Base-by-base conservation (phyloP, 2,797 vertebrate species). In the Tenualosa ilisha region DNA sequence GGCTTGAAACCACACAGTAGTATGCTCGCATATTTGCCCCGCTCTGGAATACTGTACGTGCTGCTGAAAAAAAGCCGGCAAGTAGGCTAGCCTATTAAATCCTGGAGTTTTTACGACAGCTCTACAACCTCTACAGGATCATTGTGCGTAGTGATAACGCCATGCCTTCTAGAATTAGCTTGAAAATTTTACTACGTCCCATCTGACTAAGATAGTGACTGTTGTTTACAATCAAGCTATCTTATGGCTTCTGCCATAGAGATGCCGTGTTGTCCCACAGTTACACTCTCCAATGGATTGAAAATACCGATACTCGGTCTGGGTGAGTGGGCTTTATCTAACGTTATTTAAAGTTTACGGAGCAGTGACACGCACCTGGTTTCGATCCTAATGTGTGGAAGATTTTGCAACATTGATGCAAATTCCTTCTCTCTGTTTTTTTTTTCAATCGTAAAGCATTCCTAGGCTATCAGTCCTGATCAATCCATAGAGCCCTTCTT, bases 301-400 rank as follows among this genome's bases (percentile, higher is more conserved):
- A 91, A 93, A 86, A 94, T 95, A 84, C 95, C 95, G 17, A 65
- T 94, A 26, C 59, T 94, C 24, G 94, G 94, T 88, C 88, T 95
- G 88, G 94, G 92, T 95, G 49, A 87, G 84, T 22, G 75, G 26
- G 15, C 26, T 20, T 17, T 31, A 40, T 84, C 82, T 46, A 15
- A 49, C 50, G 40, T 40, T 17, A 40, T 40, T 40, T 40, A 6
- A 17, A 37, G 68, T 75, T 75, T 17, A 75, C 68, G 40, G 6
- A 3, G 20, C 11, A 31, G 24, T 31, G 63, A 0, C 24, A 24
- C 15, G 37, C 24, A 17, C 31, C 2, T 75, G 15, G 15, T 6
- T 2, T 40, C 26, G 12, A 13, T 37, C 5, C 31, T 6, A 51
- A 51, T 22, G 6, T 46, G 20, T 46, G 31, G 31, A 40, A 46